Conservation (phyloP, 2,797 vertebrate genomes). For the Iguana delicatissima region DNA sequence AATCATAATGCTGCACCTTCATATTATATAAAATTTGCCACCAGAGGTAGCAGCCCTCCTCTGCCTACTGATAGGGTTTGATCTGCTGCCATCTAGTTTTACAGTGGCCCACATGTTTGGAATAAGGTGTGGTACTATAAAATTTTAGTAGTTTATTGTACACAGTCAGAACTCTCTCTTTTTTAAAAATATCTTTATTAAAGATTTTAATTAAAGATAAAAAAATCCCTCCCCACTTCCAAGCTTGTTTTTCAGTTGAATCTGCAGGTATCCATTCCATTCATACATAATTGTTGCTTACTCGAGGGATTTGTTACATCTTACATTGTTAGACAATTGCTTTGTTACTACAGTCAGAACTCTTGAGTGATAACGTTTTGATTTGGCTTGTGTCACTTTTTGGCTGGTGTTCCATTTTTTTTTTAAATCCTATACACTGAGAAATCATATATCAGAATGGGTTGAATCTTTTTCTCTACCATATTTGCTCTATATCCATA, state of each 20-base stretch:
- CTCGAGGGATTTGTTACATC: too few relatives aligned
- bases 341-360: background rate
- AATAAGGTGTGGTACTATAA: background rate
- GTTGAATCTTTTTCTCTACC: background rate
- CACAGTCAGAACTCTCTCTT: background rate
- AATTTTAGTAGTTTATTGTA: background rate
- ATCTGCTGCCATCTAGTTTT: background rate
- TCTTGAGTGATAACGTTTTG: background rate
- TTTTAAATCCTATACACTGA: background rate
- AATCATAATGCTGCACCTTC: background rate
- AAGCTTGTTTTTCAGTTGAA: too few relatives aligned
- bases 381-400: background rate
- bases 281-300: too few relatives aligned
- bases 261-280: too few relatives aligned
- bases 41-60: background rate
- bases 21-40: too few relatives aligned
- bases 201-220: too few relatives aligned
- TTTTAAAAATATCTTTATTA: too few relatives aligned
- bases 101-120: background rate
- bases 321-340: too few relatives aligned
- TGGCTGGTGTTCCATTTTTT: background rate
- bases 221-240: too few relatives aligned
- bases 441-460: background rate
- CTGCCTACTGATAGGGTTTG: background rate
- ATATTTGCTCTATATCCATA: background rate